These are phyloP conservation scores for Philereme transversata DNA, from an alignment of 2,888 invertebrate genomes.

Conservation along the genomic window DNA sequence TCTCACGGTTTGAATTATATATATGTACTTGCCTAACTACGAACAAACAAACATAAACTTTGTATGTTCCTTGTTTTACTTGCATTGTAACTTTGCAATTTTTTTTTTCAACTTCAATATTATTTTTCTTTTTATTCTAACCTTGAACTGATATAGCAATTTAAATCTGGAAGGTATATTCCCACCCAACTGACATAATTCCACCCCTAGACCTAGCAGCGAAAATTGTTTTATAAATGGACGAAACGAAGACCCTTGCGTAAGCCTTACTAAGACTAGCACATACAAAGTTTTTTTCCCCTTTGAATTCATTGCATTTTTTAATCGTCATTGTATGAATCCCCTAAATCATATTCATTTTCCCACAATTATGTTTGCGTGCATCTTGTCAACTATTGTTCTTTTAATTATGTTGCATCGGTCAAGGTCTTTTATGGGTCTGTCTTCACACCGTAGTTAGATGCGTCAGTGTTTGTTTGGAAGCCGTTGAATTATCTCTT, in stretches of 20 bases:
- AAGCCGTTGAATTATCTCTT: not conserved
- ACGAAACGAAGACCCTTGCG: not conserved
- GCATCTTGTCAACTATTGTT: constrained; percentile 62
- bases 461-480: constrained; percentile 30
- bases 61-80: too few relatives aligned
- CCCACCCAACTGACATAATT: too few relatives aligned
- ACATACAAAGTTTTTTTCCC: not conserved
- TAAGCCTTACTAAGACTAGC: not conserved
- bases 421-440: constrained; percentile 59
- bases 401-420: constrained; percentile 63
- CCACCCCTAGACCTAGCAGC: too few relatives aligned
- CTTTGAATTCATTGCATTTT: not conserved
- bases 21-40: too few relatives aligned
- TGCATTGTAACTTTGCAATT: too few relatives aligned
- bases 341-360: constrained; percentile 24
- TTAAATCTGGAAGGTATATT: too few relatives aligned
- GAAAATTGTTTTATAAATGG: not conserved
- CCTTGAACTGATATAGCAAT: too few relatives aligned
- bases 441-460: constrained; percentile 15
- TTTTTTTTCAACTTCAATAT: too few relatives aligned
- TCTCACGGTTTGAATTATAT: too few relatives aligned
- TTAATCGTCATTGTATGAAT: constrained; percentile 2
- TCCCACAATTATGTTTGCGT: constrained; percentile 46
- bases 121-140: too few relatives aligned
- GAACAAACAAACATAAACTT: too few relatives aligned